phyloP scores from a whole-genome alignment of 2,113 vertebrate genomes.

The Psilopsiagon aurifrons region DNA sequence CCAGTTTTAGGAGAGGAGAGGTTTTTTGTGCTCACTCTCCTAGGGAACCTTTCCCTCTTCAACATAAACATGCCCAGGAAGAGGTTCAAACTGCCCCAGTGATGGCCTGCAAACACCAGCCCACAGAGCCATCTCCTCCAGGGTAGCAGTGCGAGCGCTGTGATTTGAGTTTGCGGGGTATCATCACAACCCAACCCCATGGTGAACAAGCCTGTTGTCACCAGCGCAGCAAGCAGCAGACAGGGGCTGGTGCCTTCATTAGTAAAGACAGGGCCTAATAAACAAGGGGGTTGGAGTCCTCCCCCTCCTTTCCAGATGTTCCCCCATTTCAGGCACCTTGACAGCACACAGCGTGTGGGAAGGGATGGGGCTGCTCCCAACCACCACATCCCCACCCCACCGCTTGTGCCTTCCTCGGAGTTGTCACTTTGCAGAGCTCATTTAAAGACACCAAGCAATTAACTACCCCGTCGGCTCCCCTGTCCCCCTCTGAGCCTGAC shows the following conservation, averaged over 20 bases:
- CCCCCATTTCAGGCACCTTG: not conserved
- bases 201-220: not conserved
- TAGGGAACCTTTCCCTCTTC: not conserved
- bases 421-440: not conserved
- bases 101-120: not conserved
- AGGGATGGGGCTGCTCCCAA: not conserved
- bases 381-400: not conserved
- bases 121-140: not conserved
- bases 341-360: slow-evolving; percentile 36
- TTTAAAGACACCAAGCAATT: slow-evolving; percentile 24
- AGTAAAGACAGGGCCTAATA: not conserved
- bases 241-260: not conserved
- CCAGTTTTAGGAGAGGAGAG: not conserved
- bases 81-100: not conserved
- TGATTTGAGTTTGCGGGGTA: not conserved
- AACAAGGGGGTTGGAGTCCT: not conserved
- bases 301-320: rapidly evolving
- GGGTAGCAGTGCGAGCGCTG: rapidly evolving
- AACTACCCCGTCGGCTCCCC: not conserved
- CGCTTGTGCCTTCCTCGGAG: not conserved
- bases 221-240: slow-evolving; percentile 1
- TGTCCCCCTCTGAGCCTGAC: slow-evolving; percentile 20
- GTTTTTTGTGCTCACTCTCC: not conserved
- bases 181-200: not conserved
- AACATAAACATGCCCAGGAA: not conserved